These are phyloP conservation scores for Oceanodroma leucorhoa DNA, from an alignment of 2,797 vertebrate genomes.

Conservation along the genomic window DNA sequence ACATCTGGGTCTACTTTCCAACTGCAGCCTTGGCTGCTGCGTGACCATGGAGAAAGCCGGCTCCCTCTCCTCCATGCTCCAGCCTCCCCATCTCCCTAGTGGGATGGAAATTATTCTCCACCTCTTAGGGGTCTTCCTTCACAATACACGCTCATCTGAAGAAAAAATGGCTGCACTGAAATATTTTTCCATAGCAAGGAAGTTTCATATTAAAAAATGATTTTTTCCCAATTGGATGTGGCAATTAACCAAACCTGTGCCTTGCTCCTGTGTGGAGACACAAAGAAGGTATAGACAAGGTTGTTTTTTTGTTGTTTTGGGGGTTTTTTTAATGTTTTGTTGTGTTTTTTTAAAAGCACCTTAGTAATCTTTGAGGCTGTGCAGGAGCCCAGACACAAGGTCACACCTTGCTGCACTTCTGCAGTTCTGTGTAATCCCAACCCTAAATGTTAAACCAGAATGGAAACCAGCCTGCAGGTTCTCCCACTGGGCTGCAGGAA, in stretches of 20 bases:
- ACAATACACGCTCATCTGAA: not conserved
- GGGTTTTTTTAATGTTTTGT: accelerated
- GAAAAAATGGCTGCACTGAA: not conserved
- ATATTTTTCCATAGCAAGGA: not conserved
- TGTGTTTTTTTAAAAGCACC: not conserved
- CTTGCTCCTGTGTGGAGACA: not conserved
- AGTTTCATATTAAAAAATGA: not conserved
- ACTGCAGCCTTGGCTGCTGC: not conserved
- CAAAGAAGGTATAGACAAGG: not conserved
- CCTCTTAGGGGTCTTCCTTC: not conserved
- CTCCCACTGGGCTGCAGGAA: not conserved
- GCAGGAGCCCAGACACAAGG: not conserved
- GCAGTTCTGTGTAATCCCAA: not conserved
- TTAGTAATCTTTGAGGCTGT: not conserved
- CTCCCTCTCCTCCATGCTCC: not conserved
- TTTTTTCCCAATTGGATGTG: not conserved
- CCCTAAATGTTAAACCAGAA: not conserved
- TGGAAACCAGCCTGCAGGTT: not conserved
- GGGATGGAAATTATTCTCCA: not conserved
- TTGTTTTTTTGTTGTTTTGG: not conserved
- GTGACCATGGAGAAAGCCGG: not conserved
- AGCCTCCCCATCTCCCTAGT: not conserved
- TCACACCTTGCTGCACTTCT: not conserved
- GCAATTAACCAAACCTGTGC: not conserved
- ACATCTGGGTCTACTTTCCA: not conserved